Base-by-base conservation (phyloP, 2,797 vertebrate genomes). In the Karalla daura region DNA sequence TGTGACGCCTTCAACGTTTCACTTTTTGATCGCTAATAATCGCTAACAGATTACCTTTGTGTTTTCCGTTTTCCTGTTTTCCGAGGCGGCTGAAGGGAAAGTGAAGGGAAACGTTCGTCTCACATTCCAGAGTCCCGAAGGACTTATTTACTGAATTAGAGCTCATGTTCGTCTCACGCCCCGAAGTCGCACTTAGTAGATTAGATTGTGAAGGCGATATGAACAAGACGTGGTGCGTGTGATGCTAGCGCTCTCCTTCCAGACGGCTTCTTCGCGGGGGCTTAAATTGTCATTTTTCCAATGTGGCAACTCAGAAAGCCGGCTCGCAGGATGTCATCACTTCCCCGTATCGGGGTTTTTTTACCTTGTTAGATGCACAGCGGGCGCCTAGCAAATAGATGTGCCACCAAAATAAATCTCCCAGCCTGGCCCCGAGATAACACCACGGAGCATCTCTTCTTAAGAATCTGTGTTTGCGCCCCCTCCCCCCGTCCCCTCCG, bases 271-370 rank as follows among this genome's bases (percentile, higher is more conserved):
- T 65, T 52, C 6, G 7, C 49, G 14, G 43, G 9, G 14, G 21
- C 44, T 63, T 41, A 28, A 78, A 80, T 63, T 49, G 30, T 43
- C n/a, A n/a, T 32, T 64, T 79, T 78, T 64, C 17, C 47, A 59
- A 67, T 35, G 54, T 59, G 41, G 41, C 36, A 30, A 72, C 35
- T 69, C n/a, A 10, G 62, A 45, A 32, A 51, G 32, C 55, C n/a
- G 51, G 30, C 53, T 52, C 41, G 28, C 45, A 49, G 30, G 17
- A 39, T 63, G 49, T 76, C 63, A 35, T 62, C 39, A 33, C 39
- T 53, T 50, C 24, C 1, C 60, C 21, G 67, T 60, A 73, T 72
- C 53, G 66, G 33, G 36, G 24, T 49, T 79, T n/a, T 64, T 56
- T 54, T 24, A 44, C 59, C 60, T n/a, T n/a, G n/a, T n/a, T n/a